These are phyloP conservation scores for Palythoa heliodiscus DNA, from an alignment of 92 coral and sea anemone species.

Conservation along the genomic window DNA sequence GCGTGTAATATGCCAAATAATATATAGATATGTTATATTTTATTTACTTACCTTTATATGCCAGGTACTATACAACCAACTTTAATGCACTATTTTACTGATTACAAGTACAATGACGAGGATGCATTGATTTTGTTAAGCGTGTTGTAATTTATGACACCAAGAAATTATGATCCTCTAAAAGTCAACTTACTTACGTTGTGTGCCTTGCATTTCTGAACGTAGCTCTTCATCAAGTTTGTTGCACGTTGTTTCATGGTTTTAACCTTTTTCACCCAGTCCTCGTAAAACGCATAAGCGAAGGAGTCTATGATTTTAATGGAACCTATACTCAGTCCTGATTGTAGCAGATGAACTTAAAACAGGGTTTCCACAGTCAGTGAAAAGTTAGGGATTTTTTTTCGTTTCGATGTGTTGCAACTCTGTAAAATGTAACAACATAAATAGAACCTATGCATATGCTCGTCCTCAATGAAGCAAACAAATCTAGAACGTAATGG, in stretches of 20 bases:
- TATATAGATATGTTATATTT: no score
- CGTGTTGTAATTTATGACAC: no score
- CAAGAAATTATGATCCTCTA: no score
- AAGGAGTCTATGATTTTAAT: constrained; percentile 1
- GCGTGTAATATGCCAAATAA: no score
- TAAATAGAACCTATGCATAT: no score
- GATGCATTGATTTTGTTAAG: neutral
- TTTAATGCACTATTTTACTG: neutral
- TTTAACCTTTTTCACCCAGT: constrained; percentile 7
- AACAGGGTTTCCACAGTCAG: no score
- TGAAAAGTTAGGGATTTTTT: no score
- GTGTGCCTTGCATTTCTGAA: constrained; percentile 9
- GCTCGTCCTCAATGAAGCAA: no score
- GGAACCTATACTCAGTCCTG: neutral
- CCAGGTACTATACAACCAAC: no score
- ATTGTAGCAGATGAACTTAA: neutral
- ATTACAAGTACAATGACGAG: neutral
- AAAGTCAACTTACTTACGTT: neutral
- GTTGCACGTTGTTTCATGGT: constrained; percentile 14
- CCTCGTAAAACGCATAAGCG: constrained; percentile 29
- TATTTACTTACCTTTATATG: neutral
- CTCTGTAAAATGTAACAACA: no score
- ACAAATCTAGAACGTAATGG: no score
- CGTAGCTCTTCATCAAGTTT: constrained; percentile 5
- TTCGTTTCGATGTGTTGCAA: no score